Evolutionary conservation across 2,113 vertebrate species (phyloP).

Genomic region (Laticauda laticaudata): DNA sequence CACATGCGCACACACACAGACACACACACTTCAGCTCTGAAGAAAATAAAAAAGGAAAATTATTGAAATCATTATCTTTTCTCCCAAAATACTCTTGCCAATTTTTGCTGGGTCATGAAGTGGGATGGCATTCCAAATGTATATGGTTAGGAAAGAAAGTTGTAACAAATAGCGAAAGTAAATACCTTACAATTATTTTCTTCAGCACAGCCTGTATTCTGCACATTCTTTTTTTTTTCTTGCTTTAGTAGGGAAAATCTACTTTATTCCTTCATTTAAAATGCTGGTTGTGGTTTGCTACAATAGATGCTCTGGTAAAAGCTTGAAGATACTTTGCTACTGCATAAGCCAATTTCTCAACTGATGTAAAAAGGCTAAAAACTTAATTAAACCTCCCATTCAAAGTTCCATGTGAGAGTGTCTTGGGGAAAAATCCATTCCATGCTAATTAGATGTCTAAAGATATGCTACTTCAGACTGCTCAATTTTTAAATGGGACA

Average conservation of each 20-base stretch:
- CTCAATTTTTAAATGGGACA: neutral
- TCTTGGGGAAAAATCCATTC: neutral
- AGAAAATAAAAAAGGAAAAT: neutral
- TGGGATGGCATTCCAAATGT: neutral
- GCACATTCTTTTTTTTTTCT: neutral
- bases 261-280: neutral
- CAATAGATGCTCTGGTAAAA: neutral
- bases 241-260: neutral
- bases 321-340: neutral
- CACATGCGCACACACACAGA: too few species aligned
- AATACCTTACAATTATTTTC: neutral
- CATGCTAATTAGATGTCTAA: neutral
- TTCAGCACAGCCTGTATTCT: neutral
- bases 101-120: neutral
- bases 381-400: conserved; percentile 1
- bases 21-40: neutral
- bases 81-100: neutral
- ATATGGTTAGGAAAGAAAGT: neutral
- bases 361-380: neutral
- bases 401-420: conserved; percentile 9
- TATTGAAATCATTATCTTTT: neutral
- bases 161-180: neutral
- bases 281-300: neutral
- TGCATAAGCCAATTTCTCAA: conserved; percentile 1
- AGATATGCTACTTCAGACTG: neutral